A percentile compares a stretch with the other conserved stretches of the same genome.
These are phyloP conservation scores for Conus ventricosus DNA, from an alignment of 1,140 invertebrate species.

Conservation along the genomic window DNA sequence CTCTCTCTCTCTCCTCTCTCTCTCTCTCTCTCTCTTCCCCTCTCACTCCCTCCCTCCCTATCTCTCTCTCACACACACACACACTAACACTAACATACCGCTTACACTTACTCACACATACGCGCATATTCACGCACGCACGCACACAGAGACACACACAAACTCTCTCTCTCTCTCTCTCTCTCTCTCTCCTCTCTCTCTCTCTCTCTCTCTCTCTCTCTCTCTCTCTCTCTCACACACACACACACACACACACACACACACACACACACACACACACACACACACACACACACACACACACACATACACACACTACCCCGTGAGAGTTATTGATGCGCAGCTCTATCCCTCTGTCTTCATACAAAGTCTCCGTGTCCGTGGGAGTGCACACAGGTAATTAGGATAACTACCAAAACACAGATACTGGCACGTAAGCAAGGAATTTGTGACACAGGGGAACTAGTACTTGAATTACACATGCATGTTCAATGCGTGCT, in stretches of 20 bases:
- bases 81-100: too few relatives aligned
- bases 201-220: too few relatives aligned
- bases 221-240: too few relatives aligned
- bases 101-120: neutral
- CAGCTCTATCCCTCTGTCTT: neutral
- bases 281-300: conserved; percentile 9
- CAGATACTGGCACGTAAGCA: neutral
- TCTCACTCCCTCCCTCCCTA: too few relatives aligned
- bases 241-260: neutral
- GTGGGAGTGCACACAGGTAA: neutral
- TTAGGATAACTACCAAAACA: neutral
- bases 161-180: neutral
- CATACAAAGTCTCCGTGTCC: neutral
- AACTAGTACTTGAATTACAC: too few relatives aligned
- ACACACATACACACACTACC: conserved; percentile 1
- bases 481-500: too few relatives aligned
- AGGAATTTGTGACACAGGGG: too few relatives aligned
- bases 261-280: conserved; percentile 9
- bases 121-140: neutral
- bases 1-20: too few relatives aligned
- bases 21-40: too few relatives aligned
- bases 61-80: too few relatives aligned
- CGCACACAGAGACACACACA: neutral
- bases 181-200: too few relatives aligned
- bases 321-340: neutral